These are phyloP conservation scores for Yponomeuta evonymella DNA, from an alignment of 2,888 invertebrate species.

Conservation along the genomic window DNA sequence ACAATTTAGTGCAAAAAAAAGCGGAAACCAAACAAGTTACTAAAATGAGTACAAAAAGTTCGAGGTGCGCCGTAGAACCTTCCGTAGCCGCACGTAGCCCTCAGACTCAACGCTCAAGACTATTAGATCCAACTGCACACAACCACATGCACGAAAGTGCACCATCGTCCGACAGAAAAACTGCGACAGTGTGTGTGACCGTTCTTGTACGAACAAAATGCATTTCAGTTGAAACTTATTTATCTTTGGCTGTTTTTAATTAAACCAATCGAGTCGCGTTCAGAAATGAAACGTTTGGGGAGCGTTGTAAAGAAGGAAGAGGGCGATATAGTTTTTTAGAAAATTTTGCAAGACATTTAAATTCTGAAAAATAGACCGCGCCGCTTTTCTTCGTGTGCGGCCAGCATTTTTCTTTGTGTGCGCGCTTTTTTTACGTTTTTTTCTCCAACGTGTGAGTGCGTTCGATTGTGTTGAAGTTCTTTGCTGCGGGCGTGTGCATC, in stretches of 20 bases:
- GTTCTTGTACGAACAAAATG: slow-evolving; percentile 63
- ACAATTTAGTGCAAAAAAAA: no score
- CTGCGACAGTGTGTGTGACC: slow-evolving; percentile 48
- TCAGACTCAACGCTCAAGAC: slow-evolving; percentile 34
- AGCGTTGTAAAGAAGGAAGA: not conserved
- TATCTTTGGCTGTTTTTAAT: slow-evolving; percentile 49
- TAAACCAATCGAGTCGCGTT: slow-evolving; percentile 31
- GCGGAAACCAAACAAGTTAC: no score
- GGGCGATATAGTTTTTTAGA: not conserved
- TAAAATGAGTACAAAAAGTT: no score
- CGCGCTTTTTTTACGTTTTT: slow-evolving; percentile 70
- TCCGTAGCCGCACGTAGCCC: no score
- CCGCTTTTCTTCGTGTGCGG: slow-evolving; percentile 4
- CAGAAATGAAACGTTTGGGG: not conserved
- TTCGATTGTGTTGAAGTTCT: slow-evolving; percentile 62
- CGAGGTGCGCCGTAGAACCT: no score
- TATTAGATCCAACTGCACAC: slow-evolving; percentile 37
- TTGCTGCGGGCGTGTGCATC: slow-evolving; percentile 36
- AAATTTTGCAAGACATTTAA: not conserved
- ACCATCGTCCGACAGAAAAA: slow-evolving; percentile 44
- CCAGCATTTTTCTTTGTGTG: slow-evolving; percentile 46
- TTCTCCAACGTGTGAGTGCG: slow-evolving; percentile 70
- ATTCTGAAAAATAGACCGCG: not conserved
- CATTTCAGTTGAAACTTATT: slow-evolving; percentile 59
- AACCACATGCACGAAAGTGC: slow-evolving; percentile 55